phyloP scores from a whole-genome alignment of 2,888 invertebrate genomes.

The Bembecia ichneumoniformis region DNA sequence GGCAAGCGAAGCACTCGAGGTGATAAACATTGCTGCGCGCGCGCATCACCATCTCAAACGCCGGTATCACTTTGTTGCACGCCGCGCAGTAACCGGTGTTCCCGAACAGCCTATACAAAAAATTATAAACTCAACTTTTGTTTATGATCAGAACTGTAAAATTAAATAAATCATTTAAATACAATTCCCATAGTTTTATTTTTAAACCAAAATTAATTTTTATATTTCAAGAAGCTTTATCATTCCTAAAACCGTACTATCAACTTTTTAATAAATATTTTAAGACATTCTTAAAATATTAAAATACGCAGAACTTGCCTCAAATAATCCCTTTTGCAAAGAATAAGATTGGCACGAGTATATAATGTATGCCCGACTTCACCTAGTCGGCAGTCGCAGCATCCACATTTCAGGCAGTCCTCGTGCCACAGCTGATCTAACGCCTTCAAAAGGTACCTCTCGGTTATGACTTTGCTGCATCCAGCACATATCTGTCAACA shows the following conservation, averaged over 20 bases:
- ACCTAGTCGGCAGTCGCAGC: constrained; percentile 96
- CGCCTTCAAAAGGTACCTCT: constrained; percentile 91
- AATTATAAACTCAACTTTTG: too few species aligned
- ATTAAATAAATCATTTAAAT: too few species aligned
- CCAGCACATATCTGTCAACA: constrained; percentile 86
- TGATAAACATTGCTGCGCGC: constrained; percentile 97
- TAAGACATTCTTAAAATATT: too few species aligned
- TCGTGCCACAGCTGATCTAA: constrained; percentile 97
- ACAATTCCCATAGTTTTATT: too few species aligned
- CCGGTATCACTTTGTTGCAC: constrained; percentile 97
- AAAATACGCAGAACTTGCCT: constrained; percentile 68
- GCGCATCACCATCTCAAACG: constrained; percentile 99
- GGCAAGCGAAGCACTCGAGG: constrained; percentile 97
- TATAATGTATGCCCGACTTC: constrained; percentile 97
- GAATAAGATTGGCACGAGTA: constrained; percentile 94
- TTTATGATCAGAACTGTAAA: too few species aligned
- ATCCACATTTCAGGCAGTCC: constrained; percentile 97
- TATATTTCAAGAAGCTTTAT: too few species aligned
- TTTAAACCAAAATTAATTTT: too few species aligned
- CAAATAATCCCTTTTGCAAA: constrained; percentile 96
- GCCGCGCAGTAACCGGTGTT: constrained; percentile 97
- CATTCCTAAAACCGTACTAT: too few species aligned
- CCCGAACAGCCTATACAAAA: constrained; percentile 83
- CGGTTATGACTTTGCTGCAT: constrained; percentile 94
- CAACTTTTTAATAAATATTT: too few species aligned